Percentiles rank a stretch among this genome's conserved stretches.
Evolutionary conservation across 2,888 invertebrate genomes (phyloP).

Genomic region (Allophyes oxyacanthae): DNA sequence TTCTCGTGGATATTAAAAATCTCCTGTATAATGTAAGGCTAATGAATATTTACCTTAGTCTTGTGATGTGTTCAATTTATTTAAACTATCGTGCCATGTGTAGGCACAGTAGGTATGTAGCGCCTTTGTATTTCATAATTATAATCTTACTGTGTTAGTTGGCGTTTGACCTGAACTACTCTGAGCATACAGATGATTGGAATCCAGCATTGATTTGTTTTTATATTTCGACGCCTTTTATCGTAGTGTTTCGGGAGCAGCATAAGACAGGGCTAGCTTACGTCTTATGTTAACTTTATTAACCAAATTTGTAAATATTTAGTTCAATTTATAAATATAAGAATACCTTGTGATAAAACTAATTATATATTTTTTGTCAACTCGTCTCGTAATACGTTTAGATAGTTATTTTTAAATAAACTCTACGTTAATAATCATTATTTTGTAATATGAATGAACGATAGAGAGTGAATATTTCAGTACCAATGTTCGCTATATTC

Average conservation of each 20-base stretch:
- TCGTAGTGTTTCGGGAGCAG: slow-evolving; percentile 16
- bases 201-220: slow-evolving; percentile 16
- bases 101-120: slow-evolving; percentile 30
- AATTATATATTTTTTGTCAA: slow-evolving; percentile 66
- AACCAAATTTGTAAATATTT: slow-evolving; percentile 83
- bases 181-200: slow-evolving; percentile 16
- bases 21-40: slow-evolving; percentile 21
- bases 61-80: slow-evolving; percentile 37
- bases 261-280: slow-evolving; percentile 11
- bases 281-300: slow-evolving; percentile 32
- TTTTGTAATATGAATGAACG: slow-evolving; percentile 48
- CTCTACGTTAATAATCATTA: slow-evolving; percentile 49
- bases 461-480: slow-evolving; percentile 62
- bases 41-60: slow-evolving; percentile 28
- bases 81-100: slow-evolving; percentile 32
- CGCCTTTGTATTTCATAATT: slow-evolving; percentile 9
- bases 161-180: slow-evolving; percentile 8
- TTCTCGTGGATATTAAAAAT: slow-evolving; percentile 3
- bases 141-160: slow-evolving; percentile 12
- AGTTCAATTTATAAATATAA: slow-evolving; percentile 81
- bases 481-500: slow-evolving; percentile 68
- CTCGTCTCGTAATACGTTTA: slow-evolving; percentile 65
- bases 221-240: slow-evolving; percentile 27
- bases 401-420: slow-evolving; percentile 60
- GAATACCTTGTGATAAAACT: slow-evolving; percentile 80